Conservation (phyloP, 2,888 invertebrate species). For the Drosophila eohydei region DNA sequence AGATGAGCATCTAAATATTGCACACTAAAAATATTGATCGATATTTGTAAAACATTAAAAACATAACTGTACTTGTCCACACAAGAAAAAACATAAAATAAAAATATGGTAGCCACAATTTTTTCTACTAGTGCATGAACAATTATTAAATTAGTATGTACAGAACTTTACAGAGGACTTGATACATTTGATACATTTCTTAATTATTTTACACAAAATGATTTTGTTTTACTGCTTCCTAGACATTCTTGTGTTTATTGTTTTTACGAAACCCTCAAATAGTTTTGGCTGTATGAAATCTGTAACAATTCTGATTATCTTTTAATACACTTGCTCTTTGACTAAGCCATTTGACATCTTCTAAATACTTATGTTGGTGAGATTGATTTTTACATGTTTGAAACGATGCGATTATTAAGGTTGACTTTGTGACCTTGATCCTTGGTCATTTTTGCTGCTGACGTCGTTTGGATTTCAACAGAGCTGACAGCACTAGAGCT, state of each 20-base stretch:
- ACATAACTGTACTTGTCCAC: conserved; percentile 13
- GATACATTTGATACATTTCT: neutral
- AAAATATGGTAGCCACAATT: conserved; percentile 21
- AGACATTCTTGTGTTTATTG: neutral
- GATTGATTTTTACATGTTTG: conserved; percentile 24
- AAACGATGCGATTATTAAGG: conserved; percentile 6
- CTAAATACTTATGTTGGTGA: conserved; percentile 32
- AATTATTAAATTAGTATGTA: neutral
- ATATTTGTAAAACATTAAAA: conserved; percentile 25
- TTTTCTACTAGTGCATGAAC: conserved; percentile 9
- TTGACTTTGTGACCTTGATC: neutral
- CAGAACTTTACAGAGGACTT: neutral
- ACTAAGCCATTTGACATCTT: conserved; percentile 10
- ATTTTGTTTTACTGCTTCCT: neutral
- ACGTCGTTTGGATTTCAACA: conserved; percentile 86
- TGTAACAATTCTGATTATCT: neutral
- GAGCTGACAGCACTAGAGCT: conserved; percentile 94
- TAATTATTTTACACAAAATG: neutral
- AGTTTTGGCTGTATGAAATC: neutral
- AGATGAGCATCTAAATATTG: conserved; percentile 55
- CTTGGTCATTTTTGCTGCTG: conserved; percentile 62
- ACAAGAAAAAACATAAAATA: conserved; percentile 37
- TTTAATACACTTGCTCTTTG: neutral
- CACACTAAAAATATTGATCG: conserved; percentile 45
- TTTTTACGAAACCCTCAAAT: neutral